These are phyloP conservation scores for Pseudonaja textilis DNA, from an alignment of 2,113 vertebrate genomes.

Conservation along the genomic window DNA sequence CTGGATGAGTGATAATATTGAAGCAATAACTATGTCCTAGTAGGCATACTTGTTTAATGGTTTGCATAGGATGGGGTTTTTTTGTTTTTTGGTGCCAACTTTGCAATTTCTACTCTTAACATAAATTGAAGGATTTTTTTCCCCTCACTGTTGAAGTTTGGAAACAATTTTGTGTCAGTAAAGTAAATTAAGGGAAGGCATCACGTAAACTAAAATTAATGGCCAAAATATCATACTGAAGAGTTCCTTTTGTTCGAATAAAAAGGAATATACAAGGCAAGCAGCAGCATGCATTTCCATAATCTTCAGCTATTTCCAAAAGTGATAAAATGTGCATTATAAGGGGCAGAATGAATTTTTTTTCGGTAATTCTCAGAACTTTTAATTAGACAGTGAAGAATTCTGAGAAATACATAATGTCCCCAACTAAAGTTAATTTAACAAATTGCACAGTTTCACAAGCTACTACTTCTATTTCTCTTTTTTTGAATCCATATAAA, in stretches of 20 bases:
- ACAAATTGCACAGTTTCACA: background rate
- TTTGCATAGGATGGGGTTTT: conserved; percentile 61
- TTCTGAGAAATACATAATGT: background rate
- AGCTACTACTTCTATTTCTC: background rate
- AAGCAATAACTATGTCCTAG: conserved; percentile 70
- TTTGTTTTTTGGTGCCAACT: conserved; percentile 29
- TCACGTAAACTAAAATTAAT: background rate
- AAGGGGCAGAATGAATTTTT: background rate
- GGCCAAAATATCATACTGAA: conserved; percentile 21
- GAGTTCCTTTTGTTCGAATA: background rate
- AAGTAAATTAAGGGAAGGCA: conserved; percentile 5
- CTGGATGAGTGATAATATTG: conserved; percentile 65
- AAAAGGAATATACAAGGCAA: background rate
- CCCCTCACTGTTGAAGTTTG: conserved; percentile 28
- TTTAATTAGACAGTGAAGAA: background rate
- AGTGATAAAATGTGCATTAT: background rate
- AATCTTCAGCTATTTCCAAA: background rate
- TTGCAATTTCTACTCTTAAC: conserved; percentile 25
- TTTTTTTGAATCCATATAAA: background rate
- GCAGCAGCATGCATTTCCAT: background rate
- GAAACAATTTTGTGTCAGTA: conserved; percentile 21
- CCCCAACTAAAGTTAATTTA: background rate
- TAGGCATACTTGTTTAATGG: conserved; percentile 71
- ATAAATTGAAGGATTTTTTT: background rate
- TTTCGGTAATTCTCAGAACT: background rate